Conservation (phyloP, 2,113 vertebrate species). For the Cyprinodon tularosa region DNA sequence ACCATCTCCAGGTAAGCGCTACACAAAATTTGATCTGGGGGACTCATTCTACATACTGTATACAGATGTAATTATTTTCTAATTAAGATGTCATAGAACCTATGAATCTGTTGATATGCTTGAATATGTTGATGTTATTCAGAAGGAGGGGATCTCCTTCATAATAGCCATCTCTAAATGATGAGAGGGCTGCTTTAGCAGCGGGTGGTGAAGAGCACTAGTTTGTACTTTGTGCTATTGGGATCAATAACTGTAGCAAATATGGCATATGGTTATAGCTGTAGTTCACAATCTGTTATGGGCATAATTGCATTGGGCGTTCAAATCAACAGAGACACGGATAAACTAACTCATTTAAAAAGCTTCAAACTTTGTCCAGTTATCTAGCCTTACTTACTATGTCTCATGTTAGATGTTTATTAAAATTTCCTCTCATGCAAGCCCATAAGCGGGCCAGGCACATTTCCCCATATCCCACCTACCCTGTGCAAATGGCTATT, state of each 20-base stretch:
- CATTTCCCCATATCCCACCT: no score
- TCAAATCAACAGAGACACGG: slow-evolving; percentile 46
- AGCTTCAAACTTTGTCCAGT: slow-evolving; percentile 19
- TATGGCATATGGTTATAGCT: slow-evolving; percentile 67
- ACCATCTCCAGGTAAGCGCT: slow-evolving; percentile 87
- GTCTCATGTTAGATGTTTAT: slow-evolving; percentile 30
- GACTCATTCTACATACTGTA: not conserved
- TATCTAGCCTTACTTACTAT: slow-evolving; percentile 40
- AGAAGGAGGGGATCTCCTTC: slow-evolving; percentile 64
- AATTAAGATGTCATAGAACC: not conserved
- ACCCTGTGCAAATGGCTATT: no score
- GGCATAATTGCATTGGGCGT: slow-evolving; percentile 42
- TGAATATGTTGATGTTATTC: slow-evolving; percentile 23
- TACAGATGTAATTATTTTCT: not conserved
- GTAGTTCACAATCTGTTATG: slow-evolving; percentile 53
- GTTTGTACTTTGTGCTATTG: slow-evolving; percentile 66
- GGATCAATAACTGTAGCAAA: slow-evolving; percentile 33
- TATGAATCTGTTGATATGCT: slow-evolving; percentile 3
- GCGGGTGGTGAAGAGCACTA: slow-evolving; percentile 35
- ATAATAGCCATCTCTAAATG: slow-evolving; percentile 66
- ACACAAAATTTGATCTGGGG: slow-evolving; percentile 6
- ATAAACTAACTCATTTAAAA: slow-evolving; percentile 37
- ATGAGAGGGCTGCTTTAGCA: slow-evolving; percentile 61
- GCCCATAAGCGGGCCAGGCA: no score
- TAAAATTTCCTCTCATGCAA: slow-evolving; percentile 25